Percentiles rank a stretch among this genome's conserved stretches.
These are phyloP conservation scores for Dasyornis broadbenti DNA, from an alignment of 2,113 vertebrate species.

Conservation along the genomic window DNA sequence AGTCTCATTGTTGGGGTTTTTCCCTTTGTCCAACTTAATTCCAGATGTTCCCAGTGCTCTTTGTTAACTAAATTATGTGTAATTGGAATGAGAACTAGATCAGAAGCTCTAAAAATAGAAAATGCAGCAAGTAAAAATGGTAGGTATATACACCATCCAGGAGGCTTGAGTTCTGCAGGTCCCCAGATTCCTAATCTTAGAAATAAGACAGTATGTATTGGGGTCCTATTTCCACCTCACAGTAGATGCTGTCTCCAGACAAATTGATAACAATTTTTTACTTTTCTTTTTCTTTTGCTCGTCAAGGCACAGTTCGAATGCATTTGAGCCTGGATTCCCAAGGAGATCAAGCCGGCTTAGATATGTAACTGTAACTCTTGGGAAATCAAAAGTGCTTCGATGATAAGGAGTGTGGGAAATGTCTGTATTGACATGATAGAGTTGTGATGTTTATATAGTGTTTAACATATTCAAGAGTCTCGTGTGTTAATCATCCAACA, in stretches of 20 bases:
- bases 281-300: neutral
- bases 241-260: neutral
- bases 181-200: neutral
- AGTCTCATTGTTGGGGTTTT: neutral
- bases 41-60: neutral
- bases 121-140: neutral
- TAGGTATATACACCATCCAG: neutral
- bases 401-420: neutral
- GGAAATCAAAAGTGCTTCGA: neutral
- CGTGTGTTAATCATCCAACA: neutral
- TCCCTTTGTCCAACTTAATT: neutral
- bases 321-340: neutral
- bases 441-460: neutral
- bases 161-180: neutral
- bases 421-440: neutral
- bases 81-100: neutral
- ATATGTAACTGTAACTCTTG: neutral
- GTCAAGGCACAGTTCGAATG: neutral
- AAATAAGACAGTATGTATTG: neutral
- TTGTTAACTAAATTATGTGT: neutral
- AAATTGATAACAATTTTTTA: neutral
- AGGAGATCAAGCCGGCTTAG: neutral
- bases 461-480: neutral
- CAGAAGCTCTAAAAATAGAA: neutral
- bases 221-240: neutral